Evolutionary conservation across 2,797 vertebrate genomes (phyloP).

Genomic region (Scleropages formosus): DNA sequence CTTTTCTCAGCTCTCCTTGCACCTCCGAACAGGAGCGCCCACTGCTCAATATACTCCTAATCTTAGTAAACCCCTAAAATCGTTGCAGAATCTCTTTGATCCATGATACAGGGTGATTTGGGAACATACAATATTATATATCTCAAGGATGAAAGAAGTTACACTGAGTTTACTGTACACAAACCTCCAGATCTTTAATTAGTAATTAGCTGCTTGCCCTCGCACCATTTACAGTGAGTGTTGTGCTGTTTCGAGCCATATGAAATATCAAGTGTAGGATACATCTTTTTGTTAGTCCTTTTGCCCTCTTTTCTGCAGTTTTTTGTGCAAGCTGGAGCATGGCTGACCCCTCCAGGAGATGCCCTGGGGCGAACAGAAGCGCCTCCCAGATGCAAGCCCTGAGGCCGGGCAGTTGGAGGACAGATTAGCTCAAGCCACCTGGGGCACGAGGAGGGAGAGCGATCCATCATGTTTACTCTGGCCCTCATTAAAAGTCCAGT

Average conservation of each 20-base stretch:
- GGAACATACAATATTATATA: background rate
- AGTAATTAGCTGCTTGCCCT: background rate
- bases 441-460: constrained; percentile 46
- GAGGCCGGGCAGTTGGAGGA: constrained; percentile 49
- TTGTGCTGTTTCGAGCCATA: background rate
- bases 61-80: background rate
- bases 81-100: background rate
- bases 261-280: background rate
- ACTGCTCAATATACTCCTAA: too few species aligned
- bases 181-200: background rate
- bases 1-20: background rate
- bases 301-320: constrained; percentile 6
- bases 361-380: constrained; percentile 57
- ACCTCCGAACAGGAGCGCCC: background rate
- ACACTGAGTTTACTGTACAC: background rate
- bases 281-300: background rate
- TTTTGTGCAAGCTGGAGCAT: constrained; percentile 36
- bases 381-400: constrained; percentile 66
- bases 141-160: background rate
- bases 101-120: background rate
- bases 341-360: constrained; percentile 44
- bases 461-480: constrained; percentile 61
- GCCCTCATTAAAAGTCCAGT: constrained; percentile 53
- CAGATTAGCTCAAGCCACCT: constrained; percentile 40
- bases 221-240: background rate